A percentile compares a stretch with the other conserved stretches of the same genome.
Evolutionary conservation across 1,140 invertebrate genomes (phyloP).

Genomic region (Aphelenchoides avenae): DNA sequence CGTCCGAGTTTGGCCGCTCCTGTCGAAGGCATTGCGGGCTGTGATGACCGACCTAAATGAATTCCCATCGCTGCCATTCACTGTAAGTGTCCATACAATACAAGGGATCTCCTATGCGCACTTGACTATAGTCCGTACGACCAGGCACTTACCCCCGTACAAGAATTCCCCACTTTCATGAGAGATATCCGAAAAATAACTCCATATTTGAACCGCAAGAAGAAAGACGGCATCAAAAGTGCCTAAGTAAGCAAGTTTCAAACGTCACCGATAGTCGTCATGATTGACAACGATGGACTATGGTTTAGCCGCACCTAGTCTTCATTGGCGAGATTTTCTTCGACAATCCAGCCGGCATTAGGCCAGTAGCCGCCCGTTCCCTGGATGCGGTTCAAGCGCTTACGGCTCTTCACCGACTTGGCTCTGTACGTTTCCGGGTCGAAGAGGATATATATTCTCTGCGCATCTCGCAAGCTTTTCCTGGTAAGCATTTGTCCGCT

Average conservation of each 20-base stretch:
- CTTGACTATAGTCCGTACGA: neutral
- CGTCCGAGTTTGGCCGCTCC: constrained; percentile 38
- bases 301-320: constrained; percentile 39
- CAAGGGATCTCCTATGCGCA: too few relatives aligned
- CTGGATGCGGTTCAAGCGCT: constrained; percentile 41
- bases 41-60: constrained; percentile 21
- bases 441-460: constrained; percentile 33
- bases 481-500: constrained; percentile 5
- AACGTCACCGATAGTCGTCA: neutral
- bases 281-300: neutral
- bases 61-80: constrained; percentile 31
- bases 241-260: neutral
- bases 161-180: too few relatives aligned
- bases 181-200: neutral
- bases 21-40: constrained; percentile 22
- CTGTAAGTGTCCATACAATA: constrained; percentile 25
- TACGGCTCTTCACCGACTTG: constrained; percentile 36
- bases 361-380: constrained; percentile 30
- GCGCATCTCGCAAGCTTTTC: constrained; percentile 38
- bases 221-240: neutral
- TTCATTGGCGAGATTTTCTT: constrained; percentile 41
- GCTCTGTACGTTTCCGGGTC: constrained; percentile 30
- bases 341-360: constrained; percentile 24
- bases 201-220: neutral
- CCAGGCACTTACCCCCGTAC: too few relatives aligned